Evolutionary conservation across 2,888 invertebrate genomes (phyloP).

Genomic region (Leptinotarsa juncta): DNA sequence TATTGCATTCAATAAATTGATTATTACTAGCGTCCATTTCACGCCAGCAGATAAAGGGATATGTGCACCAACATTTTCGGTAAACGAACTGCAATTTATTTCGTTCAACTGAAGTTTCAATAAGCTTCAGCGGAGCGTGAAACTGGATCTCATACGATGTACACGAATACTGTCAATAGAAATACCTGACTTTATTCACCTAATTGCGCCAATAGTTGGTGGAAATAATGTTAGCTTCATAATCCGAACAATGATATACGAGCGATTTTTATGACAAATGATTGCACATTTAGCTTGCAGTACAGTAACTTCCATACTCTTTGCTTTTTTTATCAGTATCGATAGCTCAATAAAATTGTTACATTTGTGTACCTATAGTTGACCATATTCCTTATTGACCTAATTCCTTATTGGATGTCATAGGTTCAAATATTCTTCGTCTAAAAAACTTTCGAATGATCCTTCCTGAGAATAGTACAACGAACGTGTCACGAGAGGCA

Average conservation of each 20-base stretch:
- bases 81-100: slow-evolving; percentile 6
- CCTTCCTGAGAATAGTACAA: too few species aligned
- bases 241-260: not conserved
- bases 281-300: not conserved
- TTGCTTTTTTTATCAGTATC: too few species aligned
- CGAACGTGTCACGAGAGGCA: too few species aligned
- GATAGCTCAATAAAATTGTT: too few species aligned
- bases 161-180: not conserved
- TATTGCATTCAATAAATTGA: not conserved
- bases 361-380: too few species aligned
- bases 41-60: not conserved
- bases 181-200: slow-evolving; percentile 7
- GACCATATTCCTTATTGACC: too few species aligned
- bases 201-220: not conserved
- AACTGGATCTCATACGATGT: not conserved
- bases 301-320: not conserved
- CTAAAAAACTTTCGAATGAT: too few species aligned
- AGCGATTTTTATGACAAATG: not conserved
- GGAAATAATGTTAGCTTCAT: not conserved
- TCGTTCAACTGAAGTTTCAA: not conserved
- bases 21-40: not conserved
- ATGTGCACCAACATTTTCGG: not conserved
- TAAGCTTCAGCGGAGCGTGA: not conserved
- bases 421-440: too few species aligned
- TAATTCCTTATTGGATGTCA: too few species aligned